Base-by-base conservation (phyloP, 2,113 vertebrate genomes). In the Ctenodactylus gundi region DNA sequence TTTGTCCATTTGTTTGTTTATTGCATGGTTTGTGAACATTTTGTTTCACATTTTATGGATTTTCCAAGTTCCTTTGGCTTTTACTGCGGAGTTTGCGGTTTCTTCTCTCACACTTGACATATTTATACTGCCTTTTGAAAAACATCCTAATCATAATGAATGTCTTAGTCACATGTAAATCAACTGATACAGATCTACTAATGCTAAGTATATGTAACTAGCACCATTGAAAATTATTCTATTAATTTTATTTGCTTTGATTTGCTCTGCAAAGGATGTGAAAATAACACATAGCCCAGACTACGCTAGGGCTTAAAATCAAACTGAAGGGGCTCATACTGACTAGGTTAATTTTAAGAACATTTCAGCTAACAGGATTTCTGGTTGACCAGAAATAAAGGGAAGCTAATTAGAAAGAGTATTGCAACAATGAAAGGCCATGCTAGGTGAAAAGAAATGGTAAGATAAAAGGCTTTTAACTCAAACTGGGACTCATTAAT, bases 51-150 rank as follows among this genome's bases (percentile, higher is more conserved):
- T 75, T 85, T 86, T 29, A 67, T 14, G 17, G 39, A 53, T 84
- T 53, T 92, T 51, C 27, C 57, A 65, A 90, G 85, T 88, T 77
- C 18, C 27, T 78, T 23, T 88, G 55, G 27, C n/a, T 90, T 92
- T 80, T 81, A 51, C 39, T 60, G 46, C 49, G 17, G 62, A 67
- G 77, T 55, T 55, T 23, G 4, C 4, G 46, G 10, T 49, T 17
- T 87, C 60, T 55, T 41, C 58, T 77, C 49, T 72, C 46, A 51
- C 4, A 65, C 3, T 46, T 13, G 34, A 29, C 23, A 20, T 51
- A 73, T 51, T 94, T 51, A 21, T 20, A 60, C 27, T 46, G 27
- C 3, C 57, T 90, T 92, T 87, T 39, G 27, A 62, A n/a, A 20
- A 23, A 44, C 64, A 67, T 72, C 62, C 60, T 62, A n/a, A 73